Evolutionary conservation across 2,797 vertebrate genomes (phyloP).

Genomic region (Chiloscyllium punctatum): DNA sequence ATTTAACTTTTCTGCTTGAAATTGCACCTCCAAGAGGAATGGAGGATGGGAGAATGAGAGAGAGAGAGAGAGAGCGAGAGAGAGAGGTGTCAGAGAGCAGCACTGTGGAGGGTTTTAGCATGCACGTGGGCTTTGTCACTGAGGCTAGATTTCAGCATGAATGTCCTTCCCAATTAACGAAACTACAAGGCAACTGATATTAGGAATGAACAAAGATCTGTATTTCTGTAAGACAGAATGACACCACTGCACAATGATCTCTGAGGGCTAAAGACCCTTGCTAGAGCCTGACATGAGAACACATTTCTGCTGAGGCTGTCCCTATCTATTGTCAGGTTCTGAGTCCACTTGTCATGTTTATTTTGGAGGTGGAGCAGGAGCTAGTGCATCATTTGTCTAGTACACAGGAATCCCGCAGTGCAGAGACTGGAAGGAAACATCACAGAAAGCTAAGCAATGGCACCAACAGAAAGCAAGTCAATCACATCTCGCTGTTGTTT

Average conservation of each 20-base stretch:
- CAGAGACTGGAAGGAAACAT: neutral
- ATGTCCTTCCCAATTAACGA: neutral
- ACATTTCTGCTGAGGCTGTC: neutral
- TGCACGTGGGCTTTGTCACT: too few relatives aligned
- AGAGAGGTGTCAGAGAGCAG: neutral
- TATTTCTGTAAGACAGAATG: neutral
- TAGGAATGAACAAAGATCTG: neutral
- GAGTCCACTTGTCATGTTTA: neutral
- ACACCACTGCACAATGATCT: neutral
- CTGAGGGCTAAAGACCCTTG: neutral
- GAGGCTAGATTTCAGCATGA: neutral
- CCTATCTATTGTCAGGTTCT: too few relatives aligned
- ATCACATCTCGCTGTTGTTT: neutral
- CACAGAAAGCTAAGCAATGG: neutral
- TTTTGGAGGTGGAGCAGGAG: neutral
- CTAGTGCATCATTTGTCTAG: neutral
- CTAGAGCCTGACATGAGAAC: neutral
- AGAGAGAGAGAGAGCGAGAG: neutral
- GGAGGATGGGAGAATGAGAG: neutral
- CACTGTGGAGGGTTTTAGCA: neutral
- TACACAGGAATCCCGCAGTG: neutral
- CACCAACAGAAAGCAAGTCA: neutral
- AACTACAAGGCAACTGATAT: neutral
- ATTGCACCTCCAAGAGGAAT: neutral
- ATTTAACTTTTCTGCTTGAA: neutral